Base-by-base conservation (phyloP, 2,888 invertebrate genomes). In the Noctua pronuba region DNA sequence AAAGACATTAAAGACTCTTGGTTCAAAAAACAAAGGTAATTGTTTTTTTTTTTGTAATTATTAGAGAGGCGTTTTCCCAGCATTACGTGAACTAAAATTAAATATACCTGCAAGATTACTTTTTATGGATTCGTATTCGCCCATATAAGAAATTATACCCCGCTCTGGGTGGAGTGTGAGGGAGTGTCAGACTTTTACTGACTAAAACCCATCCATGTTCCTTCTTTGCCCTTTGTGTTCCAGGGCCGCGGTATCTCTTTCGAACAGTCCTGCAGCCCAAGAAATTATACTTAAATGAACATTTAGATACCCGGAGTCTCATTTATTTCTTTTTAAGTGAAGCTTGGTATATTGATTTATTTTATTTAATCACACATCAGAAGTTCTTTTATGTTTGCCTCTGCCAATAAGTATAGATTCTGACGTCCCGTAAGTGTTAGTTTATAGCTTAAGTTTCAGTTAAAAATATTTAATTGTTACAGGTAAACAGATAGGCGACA, bases 401-500 rank as follows among this genome's bases (percentile, higher is more conserved):
- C 38, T 38, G 46, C 16, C 16, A 41, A 44, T 70, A 2, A 46
- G 21, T 73, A 55, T 21, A 24, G 38, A 41, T 65, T 65, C 65
- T 8, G 24, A n/a, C 41, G 8, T 41, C 38, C 24, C 1, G 24
- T 24, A 64, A 13, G 7, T 38, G n/a, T 2, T n/a, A n/a, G n/a
- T n/a, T 13, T 6, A 58, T 58, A 58, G n/a, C 16, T 65, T 58
- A 2, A 62, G 24, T 65, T 65, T 41, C 38, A 65, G n/a, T 44
- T 65, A 28, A 28, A 65, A 18, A 35, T 21, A 35, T 60, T 28
- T 58, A 7, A 58, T 58, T 75, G n/a, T 81, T 83, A 58, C 75
- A 95, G 95, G 86, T 64, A 90, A 90, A 77, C 90, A 92, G 69
- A 86, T 89, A 8, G 93, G 92, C 11, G 91, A 92, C 10, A 89